Evolutionary conservation across 35 echinoderm and acorn worm genomes (phyloP).

Genomic region (Lytechinus variegatus): DNA sequence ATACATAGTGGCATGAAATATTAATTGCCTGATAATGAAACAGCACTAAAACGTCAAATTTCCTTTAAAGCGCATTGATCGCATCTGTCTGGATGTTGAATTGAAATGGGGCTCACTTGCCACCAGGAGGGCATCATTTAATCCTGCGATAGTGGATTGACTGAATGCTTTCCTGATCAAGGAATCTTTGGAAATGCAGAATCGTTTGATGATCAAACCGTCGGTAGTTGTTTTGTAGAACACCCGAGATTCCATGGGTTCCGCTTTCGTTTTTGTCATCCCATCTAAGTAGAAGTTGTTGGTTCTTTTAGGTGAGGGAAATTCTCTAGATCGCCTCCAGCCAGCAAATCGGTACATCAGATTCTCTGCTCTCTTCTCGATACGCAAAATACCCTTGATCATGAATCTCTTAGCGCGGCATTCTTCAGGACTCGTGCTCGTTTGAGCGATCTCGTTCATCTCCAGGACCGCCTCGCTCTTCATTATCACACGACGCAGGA

Average conservation of each 20-base stretch:
- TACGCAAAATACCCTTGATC: neutral
- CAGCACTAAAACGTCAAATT: neutral
- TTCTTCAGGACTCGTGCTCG: conserved; percentile 2
- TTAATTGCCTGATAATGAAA: too few relatives aligned
- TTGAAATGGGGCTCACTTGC: neutral
- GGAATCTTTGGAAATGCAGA: neutral
- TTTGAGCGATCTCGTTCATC: neutral
- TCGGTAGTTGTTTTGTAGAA: neutral
- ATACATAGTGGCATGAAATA: too few relatives aligned
- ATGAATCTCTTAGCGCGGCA: conserved; percentile 34
- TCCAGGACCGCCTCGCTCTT: neutral
- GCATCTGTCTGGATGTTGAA: neutral
- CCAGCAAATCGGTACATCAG: neutral
- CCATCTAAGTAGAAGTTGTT: neutral
- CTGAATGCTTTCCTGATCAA: conserved; percentile 27
- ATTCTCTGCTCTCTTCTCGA: conserved; percentile 24
- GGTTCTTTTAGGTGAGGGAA: neutral
- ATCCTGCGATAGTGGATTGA: neutral
- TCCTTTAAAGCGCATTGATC: neutral
- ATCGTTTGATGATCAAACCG: neutral
- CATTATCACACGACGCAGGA: conserved; percentile 24
- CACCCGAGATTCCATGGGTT: neutral
- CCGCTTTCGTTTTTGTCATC: neutral
- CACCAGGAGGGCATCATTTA: neutral
- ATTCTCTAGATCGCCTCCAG: neutral